Evolutionary conservation across 2,113 vertebrate species (phyloP), one percentile per base, ranked within the genome.

Genomic region (Plectropomus leopardus): DNA sequence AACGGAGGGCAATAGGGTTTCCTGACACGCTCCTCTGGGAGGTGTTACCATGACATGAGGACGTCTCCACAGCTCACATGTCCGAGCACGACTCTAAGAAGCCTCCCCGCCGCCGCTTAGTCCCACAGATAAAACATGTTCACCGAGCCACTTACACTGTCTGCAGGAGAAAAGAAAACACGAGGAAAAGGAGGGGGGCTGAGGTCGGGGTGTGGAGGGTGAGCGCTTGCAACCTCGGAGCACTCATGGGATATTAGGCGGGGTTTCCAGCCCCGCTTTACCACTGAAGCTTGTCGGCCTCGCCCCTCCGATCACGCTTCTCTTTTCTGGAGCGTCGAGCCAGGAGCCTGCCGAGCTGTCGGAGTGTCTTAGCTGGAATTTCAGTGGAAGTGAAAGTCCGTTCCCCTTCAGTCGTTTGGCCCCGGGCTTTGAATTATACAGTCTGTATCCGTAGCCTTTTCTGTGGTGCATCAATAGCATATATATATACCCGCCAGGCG

Each of bases 171-270:
- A 67, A 36, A 72, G 60, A 82, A 63, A 63, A 72, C 55, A 74
- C n/a, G 45, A 58, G 23, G 9, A 51, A 42, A 54, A 13, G 73
- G 34, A 50, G n/a, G 8, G 64, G 75, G 47, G 50, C 16, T n/a
- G 76, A 64, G 76, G 67, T 72, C 5, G 4, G 57, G 57, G 63
- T 77, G 87, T 81, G 58, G 74, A 89, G 81, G 76, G 79, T 48
- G 51, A 61, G 70, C 9, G 57, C 69, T n/a, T 59, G 79, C 78
- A 80, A 81, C 82, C 84, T 74, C 75, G 0, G 53, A 77, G 65
- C 76, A 89, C 90, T 92, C 90, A 71, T 82, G 91, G 91, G 93
- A 94, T 90, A 92, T 93, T 92, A 92, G 86, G 73, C 68, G 64
- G 65, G 69, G 86, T 82, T 87, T 83, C 69, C 64, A 84, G 53